phyloP scores from a whole-genome alignment of 2,113 vertebrate genomes.

The Dolichotis patagonum region DNA sequence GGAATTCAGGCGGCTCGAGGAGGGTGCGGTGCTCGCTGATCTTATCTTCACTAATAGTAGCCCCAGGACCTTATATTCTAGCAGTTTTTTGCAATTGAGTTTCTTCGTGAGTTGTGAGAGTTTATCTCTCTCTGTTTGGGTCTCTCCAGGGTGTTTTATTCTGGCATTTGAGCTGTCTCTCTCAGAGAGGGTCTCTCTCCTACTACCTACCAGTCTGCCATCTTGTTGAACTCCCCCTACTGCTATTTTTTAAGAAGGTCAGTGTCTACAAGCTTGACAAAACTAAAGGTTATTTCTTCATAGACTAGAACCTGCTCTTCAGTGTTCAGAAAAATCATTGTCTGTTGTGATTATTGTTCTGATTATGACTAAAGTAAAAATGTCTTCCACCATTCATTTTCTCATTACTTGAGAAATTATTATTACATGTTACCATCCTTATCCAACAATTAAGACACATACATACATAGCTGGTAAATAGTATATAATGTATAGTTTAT shows the following conservation, averaged over 20 bases:
- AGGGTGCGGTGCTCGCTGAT: no score
- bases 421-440: neutral
- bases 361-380: neutral
- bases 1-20: no score
- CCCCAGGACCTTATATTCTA: no score
- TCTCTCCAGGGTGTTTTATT: no score
- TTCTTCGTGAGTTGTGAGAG: no score
- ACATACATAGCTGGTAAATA: neutral
- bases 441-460: neutral
- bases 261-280: constrained; percentile 6
- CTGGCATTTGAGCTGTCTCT: no score
- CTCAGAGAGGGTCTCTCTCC: no score
- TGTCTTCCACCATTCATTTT: neutral
- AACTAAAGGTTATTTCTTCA: constrained; percentile 63
- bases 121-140: no score
- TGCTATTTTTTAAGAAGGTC: constrained; percentile 62
- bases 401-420: constrained; percentile 40
- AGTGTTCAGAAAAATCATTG: neutral
- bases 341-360: neutral
- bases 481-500: neutral
- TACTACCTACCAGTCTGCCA: no score
- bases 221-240: no score
- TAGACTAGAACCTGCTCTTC: neutral
- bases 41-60: no score
- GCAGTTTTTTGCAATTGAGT: no score